These are phyloP conservation scores for Barypeithes pellucidus DNA, from an alignment of 2,888 invertebrate genomes.

Conservation along the genomic window DNA sequence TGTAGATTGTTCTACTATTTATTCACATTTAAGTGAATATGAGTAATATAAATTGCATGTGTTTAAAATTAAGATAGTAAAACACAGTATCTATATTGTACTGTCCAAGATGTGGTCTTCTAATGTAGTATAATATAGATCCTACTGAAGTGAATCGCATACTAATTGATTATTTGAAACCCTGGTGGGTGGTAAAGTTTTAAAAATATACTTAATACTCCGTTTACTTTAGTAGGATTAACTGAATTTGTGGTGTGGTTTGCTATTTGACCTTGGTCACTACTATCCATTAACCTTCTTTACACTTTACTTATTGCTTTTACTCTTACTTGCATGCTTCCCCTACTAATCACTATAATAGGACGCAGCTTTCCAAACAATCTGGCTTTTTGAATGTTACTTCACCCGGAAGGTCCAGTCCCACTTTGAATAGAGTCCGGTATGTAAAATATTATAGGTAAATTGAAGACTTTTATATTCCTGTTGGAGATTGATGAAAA, in stretches of 20 bases:
- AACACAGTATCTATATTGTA: background rate
- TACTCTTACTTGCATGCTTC: slow-evolving; percentile 49
- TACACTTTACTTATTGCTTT: slow-evolving; percentile 40
- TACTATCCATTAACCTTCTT: slow-evolving; percentile 27
- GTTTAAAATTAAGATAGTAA: no score
- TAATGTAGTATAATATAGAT: background rate
- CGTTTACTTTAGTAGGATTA: background rate
- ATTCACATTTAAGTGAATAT: no score
- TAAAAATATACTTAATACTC: no score
- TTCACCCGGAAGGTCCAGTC: slow-evolving; percentile 67
- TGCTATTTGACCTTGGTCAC: slow-evolving; percentile 18
- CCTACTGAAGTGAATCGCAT: slow-evolving; percentile 1
- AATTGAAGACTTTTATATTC: slow-evolving; percentile 18
- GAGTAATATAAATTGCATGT: no score
- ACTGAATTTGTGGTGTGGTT: slow-evolving; percentile 1
- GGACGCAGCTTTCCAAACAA: slow-evolving; percentile 64
- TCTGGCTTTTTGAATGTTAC: slow-evolving; percentile 65
- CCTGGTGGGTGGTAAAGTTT: no score
- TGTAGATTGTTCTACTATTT: no score
- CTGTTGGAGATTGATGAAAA: slow-evolving; percentile 7
- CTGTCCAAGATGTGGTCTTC: background rate
- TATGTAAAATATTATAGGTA: slow-evolving; percentile 57
- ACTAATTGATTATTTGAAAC: no score
- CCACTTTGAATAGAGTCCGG: slow-evolving; percentile 64
- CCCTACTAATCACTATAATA: slow-evolving; percentile 54